These are phyloP conservation scores for Heliothis subflexa DNA, from an alignment of 1,140 invertebrate species.

Conservation along the genomic window DNA sequence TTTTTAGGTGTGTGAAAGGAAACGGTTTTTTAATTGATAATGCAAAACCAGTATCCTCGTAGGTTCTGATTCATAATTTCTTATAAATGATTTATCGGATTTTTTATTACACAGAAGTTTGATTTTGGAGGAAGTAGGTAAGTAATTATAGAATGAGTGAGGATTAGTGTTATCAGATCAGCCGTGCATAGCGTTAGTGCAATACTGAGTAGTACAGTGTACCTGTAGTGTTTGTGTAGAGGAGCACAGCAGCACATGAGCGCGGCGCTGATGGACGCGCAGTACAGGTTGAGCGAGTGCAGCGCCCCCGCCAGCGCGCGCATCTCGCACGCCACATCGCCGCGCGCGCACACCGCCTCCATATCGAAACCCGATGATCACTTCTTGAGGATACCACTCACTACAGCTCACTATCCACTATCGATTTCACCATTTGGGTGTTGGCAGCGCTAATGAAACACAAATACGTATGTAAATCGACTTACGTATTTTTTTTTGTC, in stretches of 20 bases:
- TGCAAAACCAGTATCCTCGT: no score
- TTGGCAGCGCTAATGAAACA: slow-evolving; percentile 11
- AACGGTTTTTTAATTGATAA: no score
- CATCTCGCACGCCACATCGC: slow-evolving; percentile 62
- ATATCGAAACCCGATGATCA: slow-evolving; percentile 49
- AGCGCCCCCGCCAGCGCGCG: slow-evolving; percentile 72
- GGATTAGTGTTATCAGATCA: not conserved
- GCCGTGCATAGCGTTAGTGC: not conserved
- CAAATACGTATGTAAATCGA: slow-evolving; percentile 5
- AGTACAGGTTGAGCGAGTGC: slow-evolving; percentile 78
- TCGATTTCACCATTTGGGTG: slow-evolving; percentile 8
- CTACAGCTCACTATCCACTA: slow-evolving; percentile 18
- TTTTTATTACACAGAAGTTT: no score
- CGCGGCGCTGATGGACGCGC: slow-evolving; percentile 70
- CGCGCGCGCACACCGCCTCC: slow-evolving; percentile 72
- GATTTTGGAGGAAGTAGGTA: not conserved
- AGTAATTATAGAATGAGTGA: not conserved
- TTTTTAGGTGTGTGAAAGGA: no score
- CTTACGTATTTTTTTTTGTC: no score
- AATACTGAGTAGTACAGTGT: not conserved
- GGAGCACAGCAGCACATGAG: slow-evolving; percentile 75
- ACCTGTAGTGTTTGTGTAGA: slow-evolving; percentile 48
- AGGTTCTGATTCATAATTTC: no score
- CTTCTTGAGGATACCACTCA: not conserved
- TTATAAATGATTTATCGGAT: no score